phyloP scores from a whole-genome alignment of 2,113 vertebrate species.

The Carettochelys insculpta region DNA sequence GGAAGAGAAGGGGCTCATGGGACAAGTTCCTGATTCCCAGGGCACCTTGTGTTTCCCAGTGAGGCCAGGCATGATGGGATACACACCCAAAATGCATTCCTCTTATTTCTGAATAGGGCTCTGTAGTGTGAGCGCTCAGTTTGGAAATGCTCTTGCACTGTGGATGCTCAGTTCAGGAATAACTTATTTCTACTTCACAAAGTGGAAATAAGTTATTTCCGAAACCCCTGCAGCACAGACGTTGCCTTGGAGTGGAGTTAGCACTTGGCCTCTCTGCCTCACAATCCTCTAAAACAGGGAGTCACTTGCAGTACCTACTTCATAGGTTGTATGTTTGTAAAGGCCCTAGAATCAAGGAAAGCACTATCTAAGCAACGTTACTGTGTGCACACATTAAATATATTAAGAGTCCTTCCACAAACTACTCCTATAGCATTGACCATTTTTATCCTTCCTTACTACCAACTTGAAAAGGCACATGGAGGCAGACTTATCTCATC shows the following conservation, averaged over 20 bases:
- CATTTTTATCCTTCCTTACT: conserved; percentile 52
- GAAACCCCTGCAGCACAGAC: too few relatives aligned
- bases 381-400: conserved; percentile 35
- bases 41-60: too few relatives aligned
- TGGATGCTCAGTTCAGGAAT: too few relatives aligned
- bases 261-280: not conserved
- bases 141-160: too few relatives aligned
- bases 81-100: too few relatives aligned
- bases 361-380: conserved; percentile 35
- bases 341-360: conserved; percentile 28
- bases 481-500: conserved; percentile 60
- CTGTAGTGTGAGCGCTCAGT: too few relatives aligned
- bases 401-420: conserved; percentile 55
- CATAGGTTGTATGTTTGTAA: conserved; percentile 51
- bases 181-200: too few relatives aligned
- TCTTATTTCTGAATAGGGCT: too few relatives aligned
- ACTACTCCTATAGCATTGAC: not conserved
- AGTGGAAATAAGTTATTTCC: too few relatives aligned
- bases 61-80: too few relatives aligned
- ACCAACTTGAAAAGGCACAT: conserved; percentile 14
- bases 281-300: not conserved
- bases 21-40: too few relatives aligned
- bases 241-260: not conserved
- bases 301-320: conserved; percentile 28
- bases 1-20: too few relatives aligned